These are phyloP conservation scores for Poecile montanus DNA, from an alignment of 2,797 vertebrate species.

Conservation along the genomic window DNA sequence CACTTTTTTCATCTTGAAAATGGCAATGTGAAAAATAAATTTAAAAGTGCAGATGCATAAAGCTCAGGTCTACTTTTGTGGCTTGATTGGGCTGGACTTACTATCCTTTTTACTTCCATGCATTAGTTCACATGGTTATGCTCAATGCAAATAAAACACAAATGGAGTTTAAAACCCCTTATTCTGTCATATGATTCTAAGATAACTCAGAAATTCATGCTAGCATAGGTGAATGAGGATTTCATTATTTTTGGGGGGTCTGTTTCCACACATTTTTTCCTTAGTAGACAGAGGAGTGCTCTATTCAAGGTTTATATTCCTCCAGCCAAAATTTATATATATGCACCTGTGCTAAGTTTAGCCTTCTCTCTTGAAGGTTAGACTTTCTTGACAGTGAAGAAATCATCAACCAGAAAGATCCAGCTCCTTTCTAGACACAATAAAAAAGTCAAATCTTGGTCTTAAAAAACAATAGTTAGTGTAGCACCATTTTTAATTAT, in stretches of 20 bases:
- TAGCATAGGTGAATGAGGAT: neutral
- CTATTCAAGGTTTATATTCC: neutral
- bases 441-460: neutral
- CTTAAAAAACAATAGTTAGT: neutral
- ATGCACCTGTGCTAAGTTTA: neutral
- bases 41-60: neutral
- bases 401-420: neutral
- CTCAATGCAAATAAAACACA: neutral
- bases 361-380: neutral
- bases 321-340: neutral
- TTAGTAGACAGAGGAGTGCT: neutral
- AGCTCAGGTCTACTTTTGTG: neutral
- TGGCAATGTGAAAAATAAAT: neutral
- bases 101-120: neutral
- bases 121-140: neutral
- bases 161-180: neutral
- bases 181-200: neutral
- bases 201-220: neutral
- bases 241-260: accelerated
- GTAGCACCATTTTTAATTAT: neutral
- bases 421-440: neutral
- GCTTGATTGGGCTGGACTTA: neutral
- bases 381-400: neutral
- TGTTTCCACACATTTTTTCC: neutral
- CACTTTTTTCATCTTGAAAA: neutral